Percentiles rank a stretch among this genome's conserved stretches.
These are phyloP conservation scores for Aculops lycopersici DNA, from an alignment of 1,140 invertebrate species.

Conservation along the genomic window DNA sequence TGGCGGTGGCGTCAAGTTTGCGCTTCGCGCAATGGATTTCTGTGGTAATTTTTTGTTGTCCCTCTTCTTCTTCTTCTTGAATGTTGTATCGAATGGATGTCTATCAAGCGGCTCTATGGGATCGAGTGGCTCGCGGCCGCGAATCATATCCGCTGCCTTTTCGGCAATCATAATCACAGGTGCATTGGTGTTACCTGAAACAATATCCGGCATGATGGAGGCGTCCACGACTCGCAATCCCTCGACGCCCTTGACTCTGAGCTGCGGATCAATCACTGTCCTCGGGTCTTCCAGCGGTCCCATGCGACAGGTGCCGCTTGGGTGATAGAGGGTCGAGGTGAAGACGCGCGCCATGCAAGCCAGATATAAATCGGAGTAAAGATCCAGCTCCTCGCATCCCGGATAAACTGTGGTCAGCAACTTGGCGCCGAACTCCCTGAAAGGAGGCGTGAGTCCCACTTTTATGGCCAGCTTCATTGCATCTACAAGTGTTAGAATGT, in stretches of 20 bases:
- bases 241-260: slow-evolving; percentile 24
- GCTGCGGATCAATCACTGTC: slow-evolving; percentile 42
- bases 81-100: not conserved
- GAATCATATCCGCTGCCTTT: slow-evolving; percentile 48
- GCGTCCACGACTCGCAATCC: slow-evolving; percentile 37
- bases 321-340: slow-evolving; percentile 43
- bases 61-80: no score
- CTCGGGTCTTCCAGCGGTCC: slow-evolving; percentile 33
- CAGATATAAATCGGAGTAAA: slow-evolving; percentile 40
- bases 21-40: no score
- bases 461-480: slow-evolving; percentile 5
- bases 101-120: not conserved
- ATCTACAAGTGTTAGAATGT: slow-evolving; percentile 15
- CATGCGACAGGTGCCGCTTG: slow-evolving; percentile 32
- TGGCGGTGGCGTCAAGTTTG: no score
- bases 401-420: slow-evolving; percentile 23
- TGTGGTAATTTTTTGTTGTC: no score
- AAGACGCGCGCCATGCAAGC: slow-evolving; percentile 51
- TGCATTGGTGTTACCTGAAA: slow-evolving; percentile 43
- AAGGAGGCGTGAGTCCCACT: slow-evolving; percentile 1
- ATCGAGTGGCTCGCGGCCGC: slow-evolving; percentile 14
- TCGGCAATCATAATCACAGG: slow-evolving; percentile 57
- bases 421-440: slow-evolving; percentile 8
- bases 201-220: slow-evolving; percentile 37
- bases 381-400: slow-evolving; percentile 35